Evolutionary conservation across 2,888 invertebrate species (phyloP), one percentile per base, ranked within the genome.

Genomic region (Scotopteryx bipunctaria): DNA sequence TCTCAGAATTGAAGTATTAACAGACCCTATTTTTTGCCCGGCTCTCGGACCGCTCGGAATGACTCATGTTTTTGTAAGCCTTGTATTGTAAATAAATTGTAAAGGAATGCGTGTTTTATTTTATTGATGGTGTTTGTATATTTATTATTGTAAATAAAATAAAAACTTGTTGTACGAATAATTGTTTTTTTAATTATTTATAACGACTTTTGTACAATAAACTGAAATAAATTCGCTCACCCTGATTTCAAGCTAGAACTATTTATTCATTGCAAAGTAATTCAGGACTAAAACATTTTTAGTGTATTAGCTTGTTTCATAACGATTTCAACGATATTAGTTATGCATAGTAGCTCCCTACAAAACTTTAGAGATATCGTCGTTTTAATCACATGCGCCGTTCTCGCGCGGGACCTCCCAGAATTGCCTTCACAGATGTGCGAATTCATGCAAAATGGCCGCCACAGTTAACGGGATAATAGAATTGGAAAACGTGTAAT

Each of bases 301-400:
- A 11, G 31, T 45, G 27, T 45, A 31, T 16, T 45, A 45, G 45
- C 45, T 45, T 45, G 37, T 29, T 45, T 45, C 35, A 45, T 45
- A 25, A 11, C 36, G 5, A 45, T 36, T 45, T 13, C 19, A 17
- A 37, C 17, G 31, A 33, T 31, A 31, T 29, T 31, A 13, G 29
- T 17, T 9, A 15, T 31, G 19, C 14, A 41, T 41, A 41, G 17
- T 19, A 29, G n/a, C n/a, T n/a, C n/a, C n/a, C n/a, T n/a, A n/a
- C n/a, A n/a, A n/a, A n/a, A n/a, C n/a, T n/a, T n/a, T 41, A 41
- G 41, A 41, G 41, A 41, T 31, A 41, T 9, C 29, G 31, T 41
- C 29, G 29, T 40, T 40, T 27, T 8, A 40, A 40, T 27, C 29
- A 40, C 40, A 29, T 11, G 40, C 25, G 16, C 40, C 40, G 40